These are phyloP conservation scores for Danio albolineatus DNA, from an alignment of 2,797 vertebrate species.

Conservation along the genomic window DNA sequence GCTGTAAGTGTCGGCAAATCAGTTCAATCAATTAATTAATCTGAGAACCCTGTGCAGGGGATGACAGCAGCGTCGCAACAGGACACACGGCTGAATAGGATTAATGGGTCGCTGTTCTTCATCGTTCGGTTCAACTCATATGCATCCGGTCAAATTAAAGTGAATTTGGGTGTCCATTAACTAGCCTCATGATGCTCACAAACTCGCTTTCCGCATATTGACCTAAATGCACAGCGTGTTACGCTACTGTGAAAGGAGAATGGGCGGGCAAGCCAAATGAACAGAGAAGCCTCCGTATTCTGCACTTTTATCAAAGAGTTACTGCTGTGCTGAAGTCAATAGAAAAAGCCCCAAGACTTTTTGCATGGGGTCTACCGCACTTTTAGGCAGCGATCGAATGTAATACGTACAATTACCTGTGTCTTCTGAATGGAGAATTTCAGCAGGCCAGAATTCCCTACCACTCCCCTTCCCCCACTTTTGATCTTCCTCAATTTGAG, in stretches of 20 bases:
- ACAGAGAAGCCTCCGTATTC: constrained; percentile 78
- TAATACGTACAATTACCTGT: constrained; percentile 38
- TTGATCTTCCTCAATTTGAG: constrained; percentile 32
- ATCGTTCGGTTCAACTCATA: constrained; percentile 39
- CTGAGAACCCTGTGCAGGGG: background rate
- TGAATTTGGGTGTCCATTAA: constrained; percentile 77
- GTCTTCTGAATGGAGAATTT: constrained; percentile 40
- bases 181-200: constrained; percentile 79
- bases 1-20: constrained; percentile 25
- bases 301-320: constrained; percentile 81
- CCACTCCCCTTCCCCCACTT: background rate
- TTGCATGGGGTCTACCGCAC: constrained; percentile 38
- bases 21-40: constrained; percentile 57
- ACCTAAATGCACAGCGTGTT: constrained; percentile 80
- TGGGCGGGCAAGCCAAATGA: constrained; percentile 75
- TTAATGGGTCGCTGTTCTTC: constrained; percentile 35
- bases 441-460: constrained; percentile 3
- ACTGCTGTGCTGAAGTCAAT: constrained; percentile 74
- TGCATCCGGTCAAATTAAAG: constrained; percentile 63
- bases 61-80: constrained; percentile 30
- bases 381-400: constrained; percentile 48
- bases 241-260: constrained; percentile 78
- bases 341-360: constrained; percentile 59
- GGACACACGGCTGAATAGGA: constrained; percentile 40
- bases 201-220: constrained; percentile 76